Base-by-base conservation (phyloP, 2,888 invertebrate species). In the Oligia fasciuncula region DNA sequence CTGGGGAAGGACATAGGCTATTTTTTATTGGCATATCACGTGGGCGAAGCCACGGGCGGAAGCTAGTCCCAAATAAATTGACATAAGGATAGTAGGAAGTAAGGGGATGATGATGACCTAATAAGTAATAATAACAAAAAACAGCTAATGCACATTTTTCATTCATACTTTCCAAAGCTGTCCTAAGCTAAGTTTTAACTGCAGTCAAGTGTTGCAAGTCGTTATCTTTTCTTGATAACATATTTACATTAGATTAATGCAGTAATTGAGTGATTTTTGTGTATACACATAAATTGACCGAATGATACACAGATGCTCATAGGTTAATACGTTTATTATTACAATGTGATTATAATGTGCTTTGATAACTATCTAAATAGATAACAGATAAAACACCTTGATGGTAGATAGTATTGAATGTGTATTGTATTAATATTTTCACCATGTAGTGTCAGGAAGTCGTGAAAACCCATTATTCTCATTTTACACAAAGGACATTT, bases 201-300 rank as follows among this genome's bases (percentile, higher is more conserved):
- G 51, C 65, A 79, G 40, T 43, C 54, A 60, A 46, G 19, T 73
- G 23, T 62, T 46, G 19, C 11, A 69, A 60, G 40, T 40, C 11
- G 40, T 65, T 85, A 78, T 85, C 76, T 65, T 35, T 63, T 70
- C 11, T 6, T 19, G 67, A 82, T 82, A 76, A 72, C 60, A 76
- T 76, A 84, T 85, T 82, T 76, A 85, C 76, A 62, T 51, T 62
- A 60, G 43, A 79, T 78, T 51, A 85, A 60, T 82, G 62, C 60
- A 74, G 46, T 49, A 23, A 23, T 73, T 14, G 3, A 51, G 19
- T 70, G 11, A 29, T 54, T 63, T 74, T 19, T 23, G 35, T 80
- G 14, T 74, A 23, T 40, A 72, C 40, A 67, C 19, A n/a, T 40
- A 29, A 54, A 19, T 67, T 60, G 40, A 17, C 5, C 68, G 14